Evolutionary conservation across 2,888 invertebrate species (phyloP), one percentile per base, ranked within the genome.

Genomic region (Syritta pipiens): DNA sequence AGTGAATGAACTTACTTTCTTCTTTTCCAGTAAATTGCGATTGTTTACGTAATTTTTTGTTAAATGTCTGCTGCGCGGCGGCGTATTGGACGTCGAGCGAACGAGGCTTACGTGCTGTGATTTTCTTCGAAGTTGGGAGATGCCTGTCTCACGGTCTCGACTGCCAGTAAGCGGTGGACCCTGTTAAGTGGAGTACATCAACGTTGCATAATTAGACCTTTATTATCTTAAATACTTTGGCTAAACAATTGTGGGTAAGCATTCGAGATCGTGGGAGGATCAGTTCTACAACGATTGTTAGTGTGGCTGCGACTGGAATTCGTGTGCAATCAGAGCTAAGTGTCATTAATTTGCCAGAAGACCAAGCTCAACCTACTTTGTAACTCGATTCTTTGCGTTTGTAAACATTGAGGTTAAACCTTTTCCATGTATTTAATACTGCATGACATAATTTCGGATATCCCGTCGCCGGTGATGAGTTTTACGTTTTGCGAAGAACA

Each of bases 1-100:
- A 77, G 76, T 63, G 65, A 71, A 71, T 72, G 65, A 72, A 77
- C 65, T 77, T 77, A 77, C 77, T 77, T 77, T 77, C 77, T 72
- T 77, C 65, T 59, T 55, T 40, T 60, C 35, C 71, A 46, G 37
- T 30, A 72, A 72, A 57, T 72, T 65, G 65, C 59, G 48, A 65
- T 60, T 59, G 65, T 55, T 77, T 77, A 77, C 72, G 77, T 77
- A 77, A 77, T 60, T 44, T 24, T 53, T 65, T 59, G 28, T 65
- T 48, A 49, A 49, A 26, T 32, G 44, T 24, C 14, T 3, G 3
- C 24, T 9, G 28, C n/a, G 0, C 4, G 28, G 7, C 10, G 17
- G 57, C 42, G 22, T 12, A 32, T 17, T 40, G 42, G 65, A 35
- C 30, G 32, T 28, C 42, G 32, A 44, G 6, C 9, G 9, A 40